These are phyloP conservation scores for Astropecten irregularis DNA, from an alignment of 53 echinoderm and acorn worm species.

Conservation along the genomic window DNA sequence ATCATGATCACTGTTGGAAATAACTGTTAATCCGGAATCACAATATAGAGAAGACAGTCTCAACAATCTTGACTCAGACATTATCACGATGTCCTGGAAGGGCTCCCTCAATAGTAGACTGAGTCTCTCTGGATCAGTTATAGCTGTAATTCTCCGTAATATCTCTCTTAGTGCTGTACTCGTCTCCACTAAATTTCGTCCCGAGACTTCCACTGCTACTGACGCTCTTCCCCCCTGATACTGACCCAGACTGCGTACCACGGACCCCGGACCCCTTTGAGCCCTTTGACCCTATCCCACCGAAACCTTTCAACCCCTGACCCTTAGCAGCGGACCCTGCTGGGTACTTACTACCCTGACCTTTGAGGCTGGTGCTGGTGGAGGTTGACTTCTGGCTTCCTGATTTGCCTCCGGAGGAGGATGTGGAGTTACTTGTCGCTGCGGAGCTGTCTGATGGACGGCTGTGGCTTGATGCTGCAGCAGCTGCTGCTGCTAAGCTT, in stretches of 20 bases:
- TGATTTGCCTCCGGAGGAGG: conserved; percentile 6
- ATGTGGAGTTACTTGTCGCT: not conserved
- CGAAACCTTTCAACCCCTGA: conserved; percentile 6
- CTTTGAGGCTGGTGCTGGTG: not conserved
- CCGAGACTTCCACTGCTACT: not conserved
- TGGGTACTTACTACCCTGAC: conserved; percentile 2
- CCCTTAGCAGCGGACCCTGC: not conserved
- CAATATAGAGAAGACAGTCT: too few species aligned
- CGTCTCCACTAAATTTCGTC: conserved; percentile 22
- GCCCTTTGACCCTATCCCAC: not conserved
- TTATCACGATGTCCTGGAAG: too few species aligned
- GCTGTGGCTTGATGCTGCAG: not conserved
- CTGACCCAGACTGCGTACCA: not conserved
- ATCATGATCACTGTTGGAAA: too few species aligned
- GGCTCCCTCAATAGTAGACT: too few species aligned
- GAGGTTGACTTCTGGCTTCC: conserved; percentile 2
- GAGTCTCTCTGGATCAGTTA: too few species aligned
- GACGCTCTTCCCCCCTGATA: conserved; percentile 20
- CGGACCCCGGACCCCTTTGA: conserved; percentile 9
- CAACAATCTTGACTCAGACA: too few species aligned
- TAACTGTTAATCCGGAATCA: too few species aligned
- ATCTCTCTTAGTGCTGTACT: conserved; percentile 35
- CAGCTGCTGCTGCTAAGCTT: not conserved
- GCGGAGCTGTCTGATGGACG: not conserved
- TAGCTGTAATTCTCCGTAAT: conserved; percentile 77